Conservation (phyloP, 1,140 invertebrate genomes). For the Lepidotrigona ventralis region DNA sequence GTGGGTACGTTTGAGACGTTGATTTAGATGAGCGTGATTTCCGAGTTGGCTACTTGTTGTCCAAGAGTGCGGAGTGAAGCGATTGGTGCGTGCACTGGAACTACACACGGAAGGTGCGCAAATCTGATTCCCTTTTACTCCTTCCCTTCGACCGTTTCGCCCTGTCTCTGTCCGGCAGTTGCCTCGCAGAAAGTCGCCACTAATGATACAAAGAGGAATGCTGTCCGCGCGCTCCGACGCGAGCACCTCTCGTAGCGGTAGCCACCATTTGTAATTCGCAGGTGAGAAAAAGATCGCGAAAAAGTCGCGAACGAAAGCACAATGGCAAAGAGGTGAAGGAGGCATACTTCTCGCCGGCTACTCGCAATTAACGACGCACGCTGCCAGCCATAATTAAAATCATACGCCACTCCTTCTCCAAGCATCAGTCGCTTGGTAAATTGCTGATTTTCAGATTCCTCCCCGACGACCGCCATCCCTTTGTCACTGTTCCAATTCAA, state of each 20-base stretch:
- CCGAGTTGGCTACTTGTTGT: slow-evolving; percentile 71
- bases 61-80: slow-evolving; percentile 51
- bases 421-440: not conserved
- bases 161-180: slow-evolving; percentile 40
- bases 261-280: slow-evolving; percentile 77
- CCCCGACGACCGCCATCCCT: not conserved
- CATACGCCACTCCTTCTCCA: slow-evolving; percentile 29
- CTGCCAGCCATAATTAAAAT: slow-evolving; percentile 72
- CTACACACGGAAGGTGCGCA: slow-evolving; percentile 59
- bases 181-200: slow-evolving; percentile 74
- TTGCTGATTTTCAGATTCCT: slow-evolving; percentile 8
- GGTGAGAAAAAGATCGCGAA: slow-evolving; percentile 69
- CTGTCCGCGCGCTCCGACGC: slow-evolving; percentile 71
- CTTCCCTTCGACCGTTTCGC: slow-evolving; percentile 30
- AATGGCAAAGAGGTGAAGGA: slow-evolving; percentile 69
- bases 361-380: slow-evolving; percentile 73
- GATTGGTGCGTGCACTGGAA: slow-evolving; percentile 45
- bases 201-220: slow-evolving; percentile 79
- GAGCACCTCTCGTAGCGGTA: slow-evolving; percentile 69
- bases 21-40: slow-evolving; percentile 75
- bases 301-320: slow-evolving; percentile 75
- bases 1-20: slow-evolving; percentile 65
- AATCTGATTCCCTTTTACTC: slow-evolving; percentile 46
- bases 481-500: slow-evolving; percentile 25
- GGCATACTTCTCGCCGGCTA: slow-evolving; percentile 43